Evolutionary conservation across 2,113 vertebrate genomes (phyloP), one percentile per base, ranked within the genome.

Genomic region (Vimba vimba): DNA sequence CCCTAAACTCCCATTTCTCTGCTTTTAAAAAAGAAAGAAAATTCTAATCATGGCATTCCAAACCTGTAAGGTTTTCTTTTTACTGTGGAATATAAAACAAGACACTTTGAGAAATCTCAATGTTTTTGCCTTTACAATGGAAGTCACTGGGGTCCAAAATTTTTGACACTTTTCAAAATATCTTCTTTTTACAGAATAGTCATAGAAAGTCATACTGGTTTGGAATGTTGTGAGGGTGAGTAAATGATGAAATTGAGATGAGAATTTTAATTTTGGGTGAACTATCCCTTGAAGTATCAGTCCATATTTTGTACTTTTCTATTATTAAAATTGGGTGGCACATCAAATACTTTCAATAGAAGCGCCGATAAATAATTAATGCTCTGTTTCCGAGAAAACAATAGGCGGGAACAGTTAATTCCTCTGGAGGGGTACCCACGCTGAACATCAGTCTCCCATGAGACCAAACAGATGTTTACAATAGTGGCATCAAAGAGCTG

Each of bases 391-490:
- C 15, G 71, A 79, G 66, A 82, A 85, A 86, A 84, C 74, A 82
- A 86, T 66, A 66, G 76, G 79, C 55, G 45, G 83, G 71, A 79
- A 80, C 4, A 36, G 82, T 82, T 88, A 86, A 88, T 88, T 89
- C 83, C 85, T 85, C 81, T 52, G 74, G 87, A 88, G 82, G 83
- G 30, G 81, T 36, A 57, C 50, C 23, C 75, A 50, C 36, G 59
- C 82, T 79, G 77, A 66, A 85, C 75, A 81, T 84, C 55, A 76
- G 75, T 47, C 30, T 89, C 90, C 87, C 87, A n/a, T 69, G 90
- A 87, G 87, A 89, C 83, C 80, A 88, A 91, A 89, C 90, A 91
- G 90, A 91, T 89, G 90, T 91, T 89, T 89, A 88, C 87, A 89
- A 88, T 87, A 83, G 83, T 55, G 71, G 39, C 85, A 88, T 89